Percentiles rank a stretch among this genome's conserved stretches.
Conservation (phyloP, 1,140 invertebrate genomes). For the Caenorhabditis remanei region DNA sequence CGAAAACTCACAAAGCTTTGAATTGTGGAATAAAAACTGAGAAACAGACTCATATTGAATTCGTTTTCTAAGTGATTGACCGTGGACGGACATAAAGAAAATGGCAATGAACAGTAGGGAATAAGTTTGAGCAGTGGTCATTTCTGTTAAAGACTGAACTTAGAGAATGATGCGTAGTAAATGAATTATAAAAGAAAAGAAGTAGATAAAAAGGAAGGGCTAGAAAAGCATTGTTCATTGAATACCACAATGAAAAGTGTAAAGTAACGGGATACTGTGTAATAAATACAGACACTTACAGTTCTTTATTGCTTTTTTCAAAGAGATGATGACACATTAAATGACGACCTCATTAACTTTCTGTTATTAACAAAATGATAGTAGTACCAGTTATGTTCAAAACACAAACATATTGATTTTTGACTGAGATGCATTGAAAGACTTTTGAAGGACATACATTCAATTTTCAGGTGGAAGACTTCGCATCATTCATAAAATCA, state of each 20-base stretch:
- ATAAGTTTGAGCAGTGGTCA: not conserved
- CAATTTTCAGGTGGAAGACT: slow-evolving; percentile 25
- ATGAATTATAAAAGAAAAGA: not conserved
- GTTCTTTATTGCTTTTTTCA: not conserved
- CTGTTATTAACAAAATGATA: not conserved
- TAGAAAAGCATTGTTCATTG: slow-evolving; percentile 45
- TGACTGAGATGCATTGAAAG: no score
- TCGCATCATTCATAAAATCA: not conserved
- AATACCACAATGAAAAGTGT: slow-evolving; percentile 28
- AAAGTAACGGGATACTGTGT: slow-evolving; percentile 47
- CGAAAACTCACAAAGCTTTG: slow-evolving; percentile 35
- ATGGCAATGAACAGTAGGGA: not conserved
- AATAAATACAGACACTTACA: not conserved
- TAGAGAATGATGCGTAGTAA: not conserved
- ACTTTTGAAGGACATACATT: not conserved
- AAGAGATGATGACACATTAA: slow-evolving; percentile 27
- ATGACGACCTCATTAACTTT: slow-evolving; percentile 1
- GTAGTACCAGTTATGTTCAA: not conserved
- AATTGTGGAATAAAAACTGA: slow-evolving; percentile 41
- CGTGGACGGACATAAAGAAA: not conserved
- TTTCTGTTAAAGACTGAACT: not conserved
- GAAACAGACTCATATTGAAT: slow-evolving; percentile 28
- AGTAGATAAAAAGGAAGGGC: not conserved
- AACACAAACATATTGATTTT: no score
- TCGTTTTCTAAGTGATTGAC: not conserved